Conservation (phyloP, 2,113 vertebrate species). For the Callipepla californica region DNA sequence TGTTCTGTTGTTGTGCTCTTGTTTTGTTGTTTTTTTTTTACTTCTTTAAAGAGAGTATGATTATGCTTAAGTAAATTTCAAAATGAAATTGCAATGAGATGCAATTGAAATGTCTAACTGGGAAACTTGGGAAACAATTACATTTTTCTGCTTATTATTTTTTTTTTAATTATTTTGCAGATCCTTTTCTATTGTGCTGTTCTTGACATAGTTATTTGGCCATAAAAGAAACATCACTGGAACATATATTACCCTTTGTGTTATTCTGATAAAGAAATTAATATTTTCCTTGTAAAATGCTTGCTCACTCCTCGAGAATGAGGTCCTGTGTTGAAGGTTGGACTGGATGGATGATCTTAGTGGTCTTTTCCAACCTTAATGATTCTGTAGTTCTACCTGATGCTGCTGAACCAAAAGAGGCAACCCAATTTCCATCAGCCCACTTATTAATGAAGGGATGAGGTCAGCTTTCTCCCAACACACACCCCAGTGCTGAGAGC, state of each 20-base stretch:
- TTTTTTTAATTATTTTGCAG: conserved; percentile 56
- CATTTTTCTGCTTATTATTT: conserved; percentile 66
- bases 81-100: conserved; percentile 13
- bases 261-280: neutral
- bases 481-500: neutral
- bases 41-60: neutral
- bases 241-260: neutral
- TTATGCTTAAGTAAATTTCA: conserved; percentile 35
- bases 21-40: neutral
- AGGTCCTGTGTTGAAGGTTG: neutral
- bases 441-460: rapidly evolving
- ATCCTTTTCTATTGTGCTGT: neutral
- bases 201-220: conserved; percentile 14
- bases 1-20: neutral
- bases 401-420: neutral
- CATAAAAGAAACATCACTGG: neutral
- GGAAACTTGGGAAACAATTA: conserved; percentile 41
- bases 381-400: neutral
- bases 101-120: conserved; percentile 24
- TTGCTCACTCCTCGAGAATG: neutral
- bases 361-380: too few relatives aligned
- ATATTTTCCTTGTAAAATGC: neutral
- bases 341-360: too few relatives aligned
- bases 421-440: neutral
- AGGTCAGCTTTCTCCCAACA: neutral